Base-by-base conservation (phyloP, 2,888 invertebrate genomes). In the Pemphredon lugubris region DNA sequence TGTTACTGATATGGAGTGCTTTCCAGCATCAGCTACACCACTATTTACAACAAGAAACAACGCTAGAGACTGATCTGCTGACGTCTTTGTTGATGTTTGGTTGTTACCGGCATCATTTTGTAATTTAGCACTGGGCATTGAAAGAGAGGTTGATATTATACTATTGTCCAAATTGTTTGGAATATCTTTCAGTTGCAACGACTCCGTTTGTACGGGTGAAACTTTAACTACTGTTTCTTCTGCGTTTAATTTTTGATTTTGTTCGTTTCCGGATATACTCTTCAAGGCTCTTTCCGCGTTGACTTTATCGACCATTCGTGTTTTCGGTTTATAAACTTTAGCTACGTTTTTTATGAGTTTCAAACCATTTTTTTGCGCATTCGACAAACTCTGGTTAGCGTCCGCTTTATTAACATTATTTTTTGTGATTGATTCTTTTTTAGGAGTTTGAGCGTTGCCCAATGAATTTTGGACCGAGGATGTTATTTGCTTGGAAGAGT, bases 271-370 rank as follows among this genome's bases (percentile, higher is more conserved):
- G 0, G 45, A 37, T n/a, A 53, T 37, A 7, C 73, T 77, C 21
- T 73, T 84, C 21, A 79, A 60, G 1, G 82, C 84, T 68, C 72
- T 73, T 32, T 86, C 86, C 0, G 83, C 81, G 20, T 84, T 86
- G 0, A 86, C 60, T 58, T 86, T 84, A 30, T 86, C 83, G 2
- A 85, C 82, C 74, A 84, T 83, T 23, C 81, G 76, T 13, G 84
- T 81, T 70, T 86, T 87, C 5, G 84, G 85, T 48, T 86, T 86
- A 23, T 84, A 83, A 7, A 82, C 75, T 60, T 79, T 82, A 7
- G 60, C 69, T 11, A 30, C 3, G 7, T 9, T 66, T 48, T 73
- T 70, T 13, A 23, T 37, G 1, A 34, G 1, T 30, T 64, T 79
- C 0, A 57, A 48, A n/a, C 13, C 23, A 13, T 13, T 42, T 21